A percentile compares a stretch with the other conserved stretches of the same genome.
These are phyloP conservation scores for Myotis pilosus DNA, from an alignment of 2,797 vertebrate genomes.

Conservation along the genomic window DNA sequence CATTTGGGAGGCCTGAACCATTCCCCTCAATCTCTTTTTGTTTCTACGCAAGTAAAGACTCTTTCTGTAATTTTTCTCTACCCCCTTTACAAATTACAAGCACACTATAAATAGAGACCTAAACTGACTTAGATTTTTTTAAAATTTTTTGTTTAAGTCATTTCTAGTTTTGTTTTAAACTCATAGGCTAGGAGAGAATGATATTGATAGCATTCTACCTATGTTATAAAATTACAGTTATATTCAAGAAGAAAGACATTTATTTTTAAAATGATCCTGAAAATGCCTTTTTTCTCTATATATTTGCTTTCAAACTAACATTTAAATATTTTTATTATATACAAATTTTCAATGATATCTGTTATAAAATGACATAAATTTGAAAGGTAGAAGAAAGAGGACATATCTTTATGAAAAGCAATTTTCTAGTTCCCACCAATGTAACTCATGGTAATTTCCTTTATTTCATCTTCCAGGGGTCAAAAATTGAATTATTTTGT, in stretches of 20 bases:
- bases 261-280: slow-evolving; percentile 19
- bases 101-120: not conserved
- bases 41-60: slow-evolving; percentile 91
- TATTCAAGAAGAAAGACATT: not conserved
- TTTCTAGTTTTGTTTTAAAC: slow-evolving; percentile 30
- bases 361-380: slow-evolving; percentile 39
- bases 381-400: not conserved
- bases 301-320: slow-evolving; percentile 31
- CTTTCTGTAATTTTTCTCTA: not conserved
- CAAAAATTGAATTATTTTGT: slow-evolving; percentile 37
- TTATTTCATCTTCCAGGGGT: not conserved
- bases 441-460: not conserved
- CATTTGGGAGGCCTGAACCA: slow-evolving; percentile 92
- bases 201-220: not conserved
- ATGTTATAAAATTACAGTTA: slow-evolving; percentile 1
- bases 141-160: not conserved
- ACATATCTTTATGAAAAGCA: slow-evolving; percentile 21
- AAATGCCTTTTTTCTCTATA: not conserved
- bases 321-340: not conserved
- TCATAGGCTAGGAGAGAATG: not conserved
- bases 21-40: slow-evolving; percentile 93
- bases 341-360: not conserved
- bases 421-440: not conserved
- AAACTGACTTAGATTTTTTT: slow-evolving; percentile 1
- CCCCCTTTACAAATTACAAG: not conserved